These are phyloP conservation scores for Chrysina gloriosa DNA, from an alignment of 2,888 invertebrate species.

Conservation along the genomic window DNA sequence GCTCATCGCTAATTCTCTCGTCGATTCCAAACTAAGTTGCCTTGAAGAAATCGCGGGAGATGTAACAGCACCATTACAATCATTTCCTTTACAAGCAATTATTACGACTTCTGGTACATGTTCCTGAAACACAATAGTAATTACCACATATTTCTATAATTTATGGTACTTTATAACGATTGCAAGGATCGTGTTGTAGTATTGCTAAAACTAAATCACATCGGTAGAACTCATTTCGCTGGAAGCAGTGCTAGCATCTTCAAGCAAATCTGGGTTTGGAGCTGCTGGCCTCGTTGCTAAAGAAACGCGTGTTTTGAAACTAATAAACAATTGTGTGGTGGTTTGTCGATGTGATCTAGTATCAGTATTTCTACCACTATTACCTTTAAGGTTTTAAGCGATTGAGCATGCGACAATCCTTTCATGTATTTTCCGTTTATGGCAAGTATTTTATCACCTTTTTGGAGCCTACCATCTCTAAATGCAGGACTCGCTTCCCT, in stretches of 20 bases:
- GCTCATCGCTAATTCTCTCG: background rate
- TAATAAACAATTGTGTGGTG: too few relatives aligned
- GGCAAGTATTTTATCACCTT: slow-evolving; percentile 88
- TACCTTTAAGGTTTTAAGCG: slow-evolving; percentile 88
- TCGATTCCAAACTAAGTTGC: slow-evolving; percentile 6
- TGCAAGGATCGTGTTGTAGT: too few relatives aligned
- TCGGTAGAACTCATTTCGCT: too few relatives aligned
- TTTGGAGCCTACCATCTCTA: slow-evolving; percentile 85
- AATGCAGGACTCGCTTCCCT: slow-evolving; percentile 88
- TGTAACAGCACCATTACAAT: slow-evolving; percentile 46
- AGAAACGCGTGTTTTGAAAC: too few relatives aligned
- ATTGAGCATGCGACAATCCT: slow-evolving; percentile 88
- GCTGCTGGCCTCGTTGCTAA: too few relatives aligned
- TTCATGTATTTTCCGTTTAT: slow-evolving; percentile 88
- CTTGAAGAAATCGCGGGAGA: slow-evolving; percentile 7
- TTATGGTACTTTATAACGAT: too few relatives aligned
- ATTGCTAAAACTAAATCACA: too few relatives aligned
- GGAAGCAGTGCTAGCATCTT: too few relatives aligned
- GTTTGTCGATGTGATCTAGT: too few relatives aligned
- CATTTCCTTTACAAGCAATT: slow-evolving; percentile 49
- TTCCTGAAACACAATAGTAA: slow-evolving; percentile 49
- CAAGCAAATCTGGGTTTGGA: too few relatives aligned
- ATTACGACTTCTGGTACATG: slow-evolving; percentile 54
- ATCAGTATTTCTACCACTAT: slow-evolving; percentile 22
- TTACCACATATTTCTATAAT: too few relatives aligned